Conservation (phyloP, 2,888 invertebrate species). For the Lycia hirtaria region DNA sequence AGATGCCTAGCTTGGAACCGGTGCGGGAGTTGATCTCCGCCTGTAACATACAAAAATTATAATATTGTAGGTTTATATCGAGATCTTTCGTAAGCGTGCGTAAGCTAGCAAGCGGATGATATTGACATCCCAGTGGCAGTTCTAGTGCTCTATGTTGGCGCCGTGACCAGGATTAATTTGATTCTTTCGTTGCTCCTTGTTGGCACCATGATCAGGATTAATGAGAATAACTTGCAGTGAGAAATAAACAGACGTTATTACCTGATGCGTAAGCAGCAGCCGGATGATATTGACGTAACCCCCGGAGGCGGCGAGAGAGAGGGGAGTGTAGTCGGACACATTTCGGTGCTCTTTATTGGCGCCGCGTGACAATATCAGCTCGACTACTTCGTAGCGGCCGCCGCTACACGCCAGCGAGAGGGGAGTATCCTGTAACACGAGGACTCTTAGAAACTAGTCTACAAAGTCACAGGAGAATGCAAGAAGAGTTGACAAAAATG, state of each 20-base stretch:
- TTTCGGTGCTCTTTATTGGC: slow-evolving; percentile 99
- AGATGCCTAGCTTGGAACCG: slow-evolving; percentile 98
- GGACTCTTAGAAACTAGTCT: background rate
- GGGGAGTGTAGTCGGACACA: slow-evolving; percentile 99
- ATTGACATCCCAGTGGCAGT: slow-evolving; percentile 98
- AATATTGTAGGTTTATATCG: background rate
- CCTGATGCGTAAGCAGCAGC: slow-evolving; percentile 94
- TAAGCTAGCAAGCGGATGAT: slow-evolving; percentile 95
- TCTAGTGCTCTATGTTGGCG: no score
- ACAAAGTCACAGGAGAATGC: background rate
- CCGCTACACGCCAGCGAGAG: slow-evolving; percentile 98
- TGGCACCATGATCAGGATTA: no score
- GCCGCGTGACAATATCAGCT: slow-evolving; percentile 93
- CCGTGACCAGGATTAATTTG: no score
- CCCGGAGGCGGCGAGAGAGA: slow-evolving; percentile 99
- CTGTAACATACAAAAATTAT: slow-evolving; percentile 38
- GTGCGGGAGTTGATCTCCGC: slow-evolving; percentile 99
- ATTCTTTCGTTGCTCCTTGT: no score
- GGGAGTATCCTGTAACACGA: slow-evolving; percentile 91
- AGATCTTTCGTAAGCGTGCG: background rate
- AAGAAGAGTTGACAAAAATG: no score
- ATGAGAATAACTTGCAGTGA: no score
- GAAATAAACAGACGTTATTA: no score
- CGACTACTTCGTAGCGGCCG: slow-evolving; percentile 97
- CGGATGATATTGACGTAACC: slow-evolving; percentile 99